Evolutionary conservation across 2,888 invertebrate genomes (phyloP).

Genomic region (Dryobotodes eremita): DNA sequence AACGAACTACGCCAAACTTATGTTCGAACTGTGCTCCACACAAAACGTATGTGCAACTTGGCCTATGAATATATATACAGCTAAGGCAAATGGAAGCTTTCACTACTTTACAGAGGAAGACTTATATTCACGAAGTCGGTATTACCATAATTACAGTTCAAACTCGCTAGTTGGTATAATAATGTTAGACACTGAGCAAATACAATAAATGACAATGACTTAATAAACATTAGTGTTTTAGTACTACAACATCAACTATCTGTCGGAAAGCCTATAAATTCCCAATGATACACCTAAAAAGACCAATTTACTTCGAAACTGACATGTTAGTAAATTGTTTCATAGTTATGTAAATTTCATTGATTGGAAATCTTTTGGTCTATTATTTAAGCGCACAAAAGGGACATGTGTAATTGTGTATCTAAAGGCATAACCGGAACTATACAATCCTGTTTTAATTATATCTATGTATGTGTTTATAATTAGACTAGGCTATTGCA

Average conservation of each 20-base stretch:
- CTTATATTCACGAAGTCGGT: slow-evolving; percentile 12
- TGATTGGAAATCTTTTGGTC: not conserved
- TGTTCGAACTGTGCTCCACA: not conserved
- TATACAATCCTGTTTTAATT: slow-evolving; percentile 41
- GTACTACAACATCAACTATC: not conserved
- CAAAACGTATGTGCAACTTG: not conserved
- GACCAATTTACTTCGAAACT: not conserved
- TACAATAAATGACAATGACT: slow-evolving; percentile 12
- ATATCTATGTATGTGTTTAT: slow-evolving; percentile 47
- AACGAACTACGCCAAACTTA: not conserved
- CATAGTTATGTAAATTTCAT: not conserved
- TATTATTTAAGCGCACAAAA: not conserved
- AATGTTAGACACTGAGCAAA: slow-evolving; percentile 4
- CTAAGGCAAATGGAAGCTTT: slow-evolving; percentile 16
- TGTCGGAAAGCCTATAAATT: slow-evolving; percentile 4
- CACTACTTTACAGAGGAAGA: not conserved
- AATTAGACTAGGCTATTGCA: slow-evolving; percentile 50
- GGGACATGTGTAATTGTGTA: not conserved
- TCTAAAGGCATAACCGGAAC: slow-evolving; percentile 1
- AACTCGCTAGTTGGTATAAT: slow-evolving; percentile 5
- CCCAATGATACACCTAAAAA: not conserved
- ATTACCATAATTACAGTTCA: slow-evolving; percentile 38
- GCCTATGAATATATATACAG: slow-evolving; percentile 3
- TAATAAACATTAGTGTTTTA: not conserved
- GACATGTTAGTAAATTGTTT: not conserved